A percentile compares a stretch with the other conserved stretches of the same genome.
These are phyloP conservation scores for Metacarcinus magister DNA, from an alignment of 2,888 invertebrate species.

Conservation along the genomic window DNA sequence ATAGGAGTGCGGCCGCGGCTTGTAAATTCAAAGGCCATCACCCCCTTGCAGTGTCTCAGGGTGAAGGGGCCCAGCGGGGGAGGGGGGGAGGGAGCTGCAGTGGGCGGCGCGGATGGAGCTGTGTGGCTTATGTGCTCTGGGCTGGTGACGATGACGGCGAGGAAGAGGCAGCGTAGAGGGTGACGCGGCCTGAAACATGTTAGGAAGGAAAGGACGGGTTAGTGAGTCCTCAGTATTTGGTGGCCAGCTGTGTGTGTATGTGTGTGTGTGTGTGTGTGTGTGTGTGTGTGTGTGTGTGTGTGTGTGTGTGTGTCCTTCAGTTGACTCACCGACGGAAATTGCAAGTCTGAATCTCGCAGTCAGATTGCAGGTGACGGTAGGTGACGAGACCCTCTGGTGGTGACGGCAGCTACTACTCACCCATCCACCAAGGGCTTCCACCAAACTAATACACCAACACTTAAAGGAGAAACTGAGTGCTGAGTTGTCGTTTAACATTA, in stretches of 20 bases:
- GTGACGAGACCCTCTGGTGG: constrained; percentile 20
- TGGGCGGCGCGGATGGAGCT: neutral
- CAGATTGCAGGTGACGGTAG: constrained; percentile 27
- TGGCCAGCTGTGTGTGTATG: constrained; percentile 1
- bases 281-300: constrained; percentile 51
- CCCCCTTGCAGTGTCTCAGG: constrained; percentile 30
- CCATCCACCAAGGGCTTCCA: neutral
- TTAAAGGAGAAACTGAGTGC: neutral
- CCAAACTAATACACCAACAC: neutral
- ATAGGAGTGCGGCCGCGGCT: constrained; percentile 51
- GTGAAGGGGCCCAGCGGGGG: neutral
- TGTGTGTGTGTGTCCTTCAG: neutral
- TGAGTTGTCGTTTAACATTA: neutral
- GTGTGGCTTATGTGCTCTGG: constrained; percentile 53
- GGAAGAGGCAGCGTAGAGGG: neutral
- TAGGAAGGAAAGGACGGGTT: constrained; percentile 51
- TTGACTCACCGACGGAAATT: constrained; percentile 42
- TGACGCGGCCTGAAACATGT: constrained; percentile 14
- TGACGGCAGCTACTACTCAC: neutral
- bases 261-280: constrained; percentile 53
- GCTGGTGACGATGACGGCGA: constrained; percentile 32
- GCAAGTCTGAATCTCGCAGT: constrained; percentile 17
- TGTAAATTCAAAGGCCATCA: constrained; percentile 50
- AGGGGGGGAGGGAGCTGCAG: constrained; percentile 40
- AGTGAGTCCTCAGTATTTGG: constrained; percentile 38